Base-by-base conservation (phyloP, 2,113 vertebrate species). In the Lepidothrix coronata region DNA sequence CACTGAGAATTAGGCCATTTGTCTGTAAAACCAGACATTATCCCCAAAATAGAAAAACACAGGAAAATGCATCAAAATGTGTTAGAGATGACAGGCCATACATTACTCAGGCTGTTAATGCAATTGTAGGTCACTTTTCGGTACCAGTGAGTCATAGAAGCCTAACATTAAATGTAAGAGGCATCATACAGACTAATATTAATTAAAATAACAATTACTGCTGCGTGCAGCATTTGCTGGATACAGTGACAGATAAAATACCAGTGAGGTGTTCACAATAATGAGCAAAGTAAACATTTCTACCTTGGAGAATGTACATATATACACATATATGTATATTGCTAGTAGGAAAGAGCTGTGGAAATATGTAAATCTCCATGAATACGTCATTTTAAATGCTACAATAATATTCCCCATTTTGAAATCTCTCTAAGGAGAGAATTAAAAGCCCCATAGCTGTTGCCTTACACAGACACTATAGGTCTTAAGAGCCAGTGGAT, bases 31-130 rank as follows among this genome's bases (percentile, higher is more conserved):
- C 37, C 61, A 90, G 68, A 92, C 84, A 85, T 81, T 92, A 89
- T 80, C 84, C 83, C 73, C 85, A 89, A 95, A 95, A 97, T 39
- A 95, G 86, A 61, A 95, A 87, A 97, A 94, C 46, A 94, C 48
- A 95, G 61, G 76, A 97, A 96, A 96, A 94, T 93, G 81, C 68
- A 86, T 88, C 85, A 76, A 88, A 95, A 91, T 89, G 65, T 71
- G 93, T 94, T 88, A 78, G 63, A 44, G 24, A 85, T 91, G 93
- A 92, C 94, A 94, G 89, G 30, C 86, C 62, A 71, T 94, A 61
- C 71, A 93, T 93, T 92, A 81, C 65, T 68, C 33, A 41, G 67
- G 65, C 91, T 94, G 41, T 92, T 96, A 92, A 71, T 90, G 81
- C 85, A 91, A 67, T 75, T 90, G 41, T 48, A 70, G 67, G 90